Percentiles rank a stretch among this genome's conserved stretches.
phyloP scores from a whole-genome alignment of 2,797 vertebrate genomes.

The Myotis myotis region DNA sequence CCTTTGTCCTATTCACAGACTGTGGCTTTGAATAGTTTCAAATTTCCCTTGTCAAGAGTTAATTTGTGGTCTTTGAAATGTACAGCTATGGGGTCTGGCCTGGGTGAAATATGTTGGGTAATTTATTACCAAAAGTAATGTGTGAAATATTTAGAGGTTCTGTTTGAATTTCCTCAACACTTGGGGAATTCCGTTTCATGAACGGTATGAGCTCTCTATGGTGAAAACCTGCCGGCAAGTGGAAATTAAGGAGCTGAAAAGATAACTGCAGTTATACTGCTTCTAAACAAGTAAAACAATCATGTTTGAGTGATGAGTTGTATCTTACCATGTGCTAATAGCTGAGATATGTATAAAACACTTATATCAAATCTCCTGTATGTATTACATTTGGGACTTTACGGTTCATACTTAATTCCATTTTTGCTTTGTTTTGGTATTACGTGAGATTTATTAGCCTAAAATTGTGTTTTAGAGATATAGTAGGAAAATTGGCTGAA shows the following conservation, averaged over 20 bases:
- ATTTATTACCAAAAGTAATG: slow-evolving; percentile 57
- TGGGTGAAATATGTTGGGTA: slow-evolving; percentile 52
- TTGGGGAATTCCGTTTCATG: slow-evolving; percentile 12
- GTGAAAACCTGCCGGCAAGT: neutral
- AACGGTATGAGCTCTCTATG: neutral
- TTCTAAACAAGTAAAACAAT: neutral
- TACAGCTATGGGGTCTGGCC: neutral
- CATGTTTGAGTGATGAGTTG: neutral
- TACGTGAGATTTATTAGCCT: neutral
- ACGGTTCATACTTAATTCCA: neutral
- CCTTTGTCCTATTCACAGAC: slow-evolving; percentile 50
- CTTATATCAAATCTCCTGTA: neutral
- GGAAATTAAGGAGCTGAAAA: slow-evolving; percentile 21
- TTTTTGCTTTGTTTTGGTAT: neutral
- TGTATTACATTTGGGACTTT: neutral
- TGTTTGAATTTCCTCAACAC: slow-evolving; percentile 54
- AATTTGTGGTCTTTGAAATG: slow-evolving; percentile 58
- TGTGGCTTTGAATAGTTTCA: slow-evolving; percentile 55
- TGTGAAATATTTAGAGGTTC: slow-evolving; percentile 58
- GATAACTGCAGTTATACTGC: neutral
- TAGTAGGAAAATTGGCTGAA: neutral
- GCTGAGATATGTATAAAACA: slow-evolving; percentile 47
- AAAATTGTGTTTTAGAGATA: neutral
- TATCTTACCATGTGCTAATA: neutral
- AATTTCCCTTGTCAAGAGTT: slow-evolving; percentile 61